phyloP scores from a whole-genome alignment of 2,113 vertebrate genomes.

The Hirundichthys speculiger region DNA sequence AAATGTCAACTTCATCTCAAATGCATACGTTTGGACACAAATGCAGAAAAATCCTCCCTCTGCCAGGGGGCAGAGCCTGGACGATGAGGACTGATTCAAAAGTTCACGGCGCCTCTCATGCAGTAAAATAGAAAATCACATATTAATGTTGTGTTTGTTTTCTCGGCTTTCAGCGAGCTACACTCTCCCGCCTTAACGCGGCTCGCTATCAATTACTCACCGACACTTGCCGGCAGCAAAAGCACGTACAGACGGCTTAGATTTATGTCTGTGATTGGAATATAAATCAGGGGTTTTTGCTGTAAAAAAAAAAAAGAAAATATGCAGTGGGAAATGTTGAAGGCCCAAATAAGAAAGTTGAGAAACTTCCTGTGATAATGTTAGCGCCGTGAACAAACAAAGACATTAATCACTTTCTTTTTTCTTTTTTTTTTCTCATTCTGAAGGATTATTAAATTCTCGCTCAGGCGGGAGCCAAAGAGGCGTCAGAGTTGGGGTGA shows the following conservation, averaged over 20 bases:
- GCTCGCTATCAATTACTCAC: constrained; percentile 61
- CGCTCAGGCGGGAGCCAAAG: not conserved
- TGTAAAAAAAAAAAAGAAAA: too few relatives aligned
- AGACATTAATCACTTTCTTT: too few relatives aligned
- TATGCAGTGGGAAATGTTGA: not conserved
- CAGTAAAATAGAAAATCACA: constrained; percentile 45
- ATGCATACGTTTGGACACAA: constrained; percentile 41
- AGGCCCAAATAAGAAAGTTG: constrained; percentile 29
- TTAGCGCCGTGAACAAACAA: too few relatives aligned
- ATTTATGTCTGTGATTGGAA: constrained; percentile 49
- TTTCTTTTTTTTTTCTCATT: too few relatives aligned
- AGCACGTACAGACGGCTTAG: constrained; percentile 37
- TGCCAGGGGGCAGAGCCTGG: constrained; percentile 17
- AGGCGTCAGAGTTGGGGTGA: too few relatives aligned
- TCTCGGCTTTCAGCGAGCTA: constrained; percentile 50
- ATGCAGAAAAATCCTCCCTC: constrained; percentile 21
- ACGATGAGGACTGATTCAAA: constrained; percentile 23
- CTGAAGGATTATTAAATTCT: too few relatives aligned
- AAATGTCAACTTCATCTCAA: constrained; percentile 49
- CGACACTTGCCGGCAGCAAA: constrained; percentile 56
- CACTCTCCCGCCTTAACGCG: constrained; percentile 38
- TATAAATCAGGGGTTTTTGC: constrained; percentile 32
- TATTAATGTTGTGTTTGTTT: constrained; percentile 50
- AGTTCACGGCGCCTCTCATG: constrained; percentile 33
- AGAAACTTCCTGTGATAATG: constrained; percentile 25